Conservation (phyloP, 92 coral and sea anemone genomes). For the Parazoanthus swiftii region DNA sequence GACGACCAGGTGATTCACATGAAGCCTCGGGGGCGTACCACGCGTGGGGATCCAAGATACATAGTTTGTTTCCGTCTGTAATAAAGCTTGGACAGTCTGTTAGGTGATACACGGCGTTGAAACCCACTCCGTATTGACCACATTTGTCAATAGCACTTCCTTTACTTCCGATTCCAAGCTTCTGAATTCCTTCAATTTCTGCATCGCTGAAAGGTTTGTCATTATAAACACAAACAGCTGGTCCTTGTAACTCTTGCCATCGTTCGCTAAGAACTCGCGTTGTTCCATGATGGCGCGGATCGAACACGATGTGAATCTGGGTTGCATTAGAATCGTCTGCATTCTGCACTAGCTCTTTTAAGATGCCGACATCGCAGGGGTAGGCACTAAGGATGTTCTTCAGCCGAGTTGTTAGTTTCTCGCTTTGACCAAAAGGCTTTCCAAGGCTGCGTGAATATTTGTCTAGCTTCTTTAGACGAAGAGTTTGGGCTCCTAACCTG, state of each 20-base stretch:
- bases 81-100: conserved; percentile 97
- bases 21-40: conserved; percentile 91
- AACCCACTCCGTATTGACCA: conserved; percentile 91
- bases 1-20: conserved; percentile 83
- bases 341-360: conserved; percentile 90
- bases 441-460: conserved; percentile 80
- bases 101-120: conserved; percentile 92
- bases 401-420: conserved; percentile 74
- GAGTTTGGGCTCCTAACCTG: conserved; percentile 80
- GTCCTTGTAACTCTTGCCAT: conserved; percentile 92
- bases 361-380: conserved; percentile 91
- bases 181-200: conserved; percentile 89
- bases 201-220: conserved; percentile 75
- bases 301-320: conserved; percentile 87
- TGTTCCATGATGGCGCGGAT: conserved; percentile 86
- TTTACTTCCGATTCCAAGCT: conserved; percentile 83
- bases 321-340: conserved; percentile 96
- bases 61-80: conserved; percentile 72
- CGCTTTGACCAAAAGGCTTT: conserved; percentile 90
- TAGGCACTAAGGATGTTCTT: conserved; percentile 80
- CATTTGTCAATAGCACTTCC: conserved; percentile 68
- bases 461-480: conserved; percentile 66
- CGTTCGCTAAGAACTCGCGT: conserved; percentile 70
- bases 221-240: conserved; percentile 93
- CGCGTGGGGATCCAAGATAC: conserved; percentile 93